Base-by-base conservation (phyloP, 2,797 vertebrate species). In the Microctenopoma stevenorrisi region DNA sequence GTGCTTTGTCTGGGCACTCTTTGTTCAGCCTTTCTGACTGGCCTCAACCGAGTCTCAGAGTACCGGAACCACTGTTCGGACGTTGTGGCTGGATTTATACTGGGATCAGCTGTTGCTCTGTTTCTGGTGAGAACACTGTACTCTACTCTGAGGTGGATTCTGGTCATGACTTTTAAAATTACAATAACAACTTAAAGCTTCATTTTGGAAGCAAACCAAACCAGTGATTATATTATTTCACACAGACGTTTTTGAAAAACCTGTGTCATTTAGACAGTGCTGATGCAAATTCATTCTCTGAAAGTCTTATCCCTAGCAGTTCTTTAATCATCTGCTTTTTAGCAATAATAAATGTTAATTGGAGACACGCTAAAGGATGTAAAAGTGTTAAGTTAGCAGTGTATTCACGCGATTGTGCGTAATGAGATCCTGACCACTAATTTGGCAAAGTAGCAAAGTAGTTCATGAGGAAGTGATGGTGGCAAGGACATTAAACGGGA, bases 41-140 rank as follows among this genome's bases (percentile, higher is more conserved):
- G 98, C 49, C 95, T 99, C 54, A 99, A 99, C 83, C 93, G 97
- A n/a, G 97, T 99, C 18, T 99, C 97, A 0, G 98, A 99, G 86
- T 98, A 99, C 76, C 95, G 98, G 40, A 99, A 97, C 92, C 98
- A 99, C 92, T 98, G 98, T 78, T 97, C 97, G 0, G 98, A 99
- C 0, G 97, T 99, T 64, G 95, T 99, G 0, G 97, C 97, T 0
- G 98, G 98, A 68, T 99, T 99, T 86, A 94, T 98, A 78, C 87
- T 99, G 86, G 98, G 98, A 44, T 96, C 94, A 13, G 95, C 96
- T 0, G 93, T 99, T 1, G 96, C 97, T 72, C 92, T 99, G 76
- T 99, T 99, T 90, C 92, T 99, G 96, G 98, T 97, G 90, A 90
- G 94, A 47, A 59, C 5, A 13, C 44, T 15, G 10, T 3, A 54